phyloP scores from a whole-genome alignment of 2,888 invertebrate species.

The Drosophila incognita region DNA sequence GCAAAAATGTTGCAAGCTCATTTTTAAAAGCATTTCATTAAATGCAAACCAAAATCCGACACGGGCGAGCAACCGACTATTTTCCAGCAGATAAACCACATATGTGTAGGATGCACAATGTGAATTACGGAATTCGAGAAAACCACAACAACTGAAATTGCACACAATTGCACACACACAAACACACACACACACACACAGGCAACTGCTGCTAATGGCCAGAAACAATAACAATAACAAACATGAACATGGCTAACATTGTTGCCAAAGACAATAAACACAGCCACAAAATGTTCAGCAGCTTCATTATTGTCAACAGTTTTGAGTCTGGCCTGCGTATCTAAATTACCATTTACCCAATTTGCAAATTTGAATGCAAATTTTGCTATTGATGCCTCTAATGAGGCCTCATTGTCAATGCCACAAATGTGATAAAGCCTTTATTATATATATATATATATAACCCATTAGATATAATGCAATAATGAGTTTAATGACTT shows the following conservation, averaged over 20 bases:
- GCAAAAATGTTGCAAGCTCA: neutral
- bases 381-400: conserved; percentile 17
- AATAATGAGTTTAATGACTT: neutral
- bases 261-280: conserved; percentile 60
- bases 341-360: conserved; percentile 5
- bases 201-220: conserved; percentile 27
- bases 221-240: conserved; percentile 21
- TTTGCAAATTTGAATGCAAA: conserved; percentile 26
- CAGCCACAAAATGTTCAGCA: conserved; percentile 67
- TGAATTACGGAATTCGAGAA: conserved; percentile 35
- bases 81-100: conserved; percentile 34
- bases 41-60: conserved; percentile 7
- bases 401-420: conserved; percentile 20
- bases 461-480: neutral
- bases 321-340: conserved; percentile 5
- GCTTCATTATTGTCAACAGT: conserved; percentile 70
- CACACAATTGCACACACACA: conserved; percentile 9
- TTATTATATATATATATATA: neutral
- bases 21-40: conserved; percentile 5
- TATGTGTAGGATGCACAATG: conserved; percentile 21
- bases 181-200: conserved; percentile 17
- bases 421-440: conserved; percentile 6
- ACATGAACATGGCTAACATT: conserved; percentile 41
- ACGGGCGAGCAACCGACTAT: neutral
- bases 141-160: conserved; percentile 48